Evolutionary conservation across 2,888 invertebrate species (phyloP).

Genomic region (Ellobium chinense): DNA sequence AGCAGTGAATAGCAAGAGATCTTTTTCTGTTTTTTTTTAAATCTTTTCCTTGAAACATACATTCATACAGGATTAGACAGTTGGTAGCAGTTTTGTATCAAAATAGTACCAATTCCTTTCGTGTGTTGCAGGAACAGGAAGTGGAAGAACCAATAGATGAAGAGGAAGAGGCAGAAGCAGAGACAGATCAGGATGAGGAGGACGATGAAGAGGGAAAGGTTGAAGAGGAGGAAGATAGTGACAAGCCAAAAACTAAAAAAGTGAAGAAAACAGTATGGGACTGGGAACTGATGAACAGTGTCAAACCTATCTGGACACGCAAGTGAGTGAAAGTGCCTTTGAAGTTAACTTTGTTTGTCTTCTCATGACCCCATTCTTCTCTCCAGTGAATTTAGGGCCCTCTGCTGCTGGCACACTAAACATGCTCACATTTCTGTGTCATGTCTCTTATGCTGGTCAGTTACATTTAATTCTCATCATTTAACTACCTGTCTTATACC

Average conservation of each 20-base stretch:
- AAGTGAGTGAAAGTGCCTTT: slow-evolving; percentile 82
- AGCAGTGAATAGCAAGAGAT: no score
- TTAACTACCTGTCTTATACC: no score
- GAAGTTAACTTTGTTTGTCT: no score
- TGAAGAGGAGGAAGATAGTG: slow-evolving; percentile 85
- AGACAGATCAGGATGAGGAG: slow-evolving; percentile 69
- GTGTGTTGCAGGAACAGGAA: slow-evolving; percentile 27
- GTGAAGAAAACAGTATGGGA: slow-evolving; percentile 98
- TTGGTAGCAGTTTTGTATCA: no score
- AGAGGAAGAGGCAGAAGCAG: slow-evolving; percentile 76
- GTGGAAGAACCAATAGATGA: slow-evolving; percentile 82
- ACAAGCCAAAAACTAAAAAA: slow-evolving; percentile 88
- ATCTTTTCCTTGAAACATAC: no score
- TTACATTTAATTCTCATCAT: no score
- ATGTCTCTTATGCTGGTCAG: no score
- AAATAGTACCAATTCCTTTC: background rate
- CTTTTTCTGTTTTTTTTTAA: background rate
- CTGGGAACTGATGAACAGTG: slow-evolving; percentile 97
- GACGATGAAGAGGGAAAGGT: slow-evolving; percentile 81
- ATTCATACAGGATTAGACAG: no score
- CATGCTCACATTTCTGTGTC: no score
- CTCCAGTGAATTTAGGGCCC: no score
- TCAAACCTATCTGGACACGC: slow-evolving; percentile 99
- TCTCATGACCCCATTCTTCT: no score
- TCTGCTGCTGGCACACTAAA: no score